Conservation (phyloP, 2,113 vertebrate genomes). For the Poeciliopsis retropinna region DNA sequence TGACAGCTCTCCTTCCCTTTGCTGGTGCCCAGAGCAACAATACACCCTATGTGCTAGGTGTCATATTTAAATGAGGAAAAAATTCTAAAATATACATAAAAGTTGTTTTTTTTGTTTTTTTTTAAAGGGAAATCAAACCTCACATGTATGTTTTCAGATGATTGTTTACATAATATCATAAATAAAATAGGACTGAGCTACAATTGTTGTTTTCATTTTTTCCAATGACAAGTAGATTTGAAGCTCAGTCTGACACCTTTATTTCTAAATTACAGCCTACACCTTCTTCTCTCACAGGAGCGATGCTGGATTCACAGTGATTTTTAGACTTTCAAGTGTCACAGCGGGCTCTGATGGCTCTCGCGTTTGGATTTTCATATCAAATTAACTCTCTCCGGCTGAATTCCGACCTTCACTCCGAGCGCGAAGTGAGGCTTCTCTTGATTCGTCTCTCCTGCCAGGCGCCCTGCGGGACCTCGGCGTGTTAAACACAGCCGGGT, state of each 20-base stretch:
- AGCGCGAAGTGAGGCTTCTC: constrained; percentile 32
- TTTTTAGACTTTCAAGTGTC: constrained; percentile 31
- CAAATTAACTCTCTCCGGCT: constrained; percentile 36
- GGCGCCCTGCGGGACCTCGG: constrained; percentile 15
- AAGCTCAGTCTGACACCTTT: neutral
- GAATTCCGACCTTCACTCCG: constrained; percentile 30
- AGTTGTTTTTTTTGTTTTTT: no score
- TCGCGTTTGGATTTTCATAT: constrained; percentile 40
- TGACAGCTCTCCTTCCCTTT: constrained; percentile 13
- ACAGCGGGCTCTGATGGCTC: neutral
- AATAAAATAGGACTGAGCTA: neutral
- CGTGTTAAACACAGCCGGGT: constrained; percentile 45
- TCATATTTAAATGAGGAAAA: neutral
- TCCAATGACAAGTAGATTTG: constrained; percentile 11
- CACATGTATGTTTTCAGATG: neutral
- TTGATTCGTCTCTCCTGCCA: constrained; percentile 35
- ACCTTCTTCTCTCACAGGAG: neutral
- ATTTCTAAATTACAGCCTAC: neutral
- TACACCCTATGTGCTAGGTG: neutral
- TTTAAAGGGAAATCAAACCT: neutral
- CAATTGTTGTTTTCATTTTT: neutral
- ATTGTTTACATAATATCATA: neutral
- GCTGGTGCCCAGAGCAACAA: neutral
- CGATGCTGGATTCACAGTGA: constrained; percentile 8
- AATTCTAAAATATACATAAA: neutral